phyloP scores from a whole-genome alignment of 2,113 vertebrate genomes.

The Ranitomeya variabilis region DNA sequence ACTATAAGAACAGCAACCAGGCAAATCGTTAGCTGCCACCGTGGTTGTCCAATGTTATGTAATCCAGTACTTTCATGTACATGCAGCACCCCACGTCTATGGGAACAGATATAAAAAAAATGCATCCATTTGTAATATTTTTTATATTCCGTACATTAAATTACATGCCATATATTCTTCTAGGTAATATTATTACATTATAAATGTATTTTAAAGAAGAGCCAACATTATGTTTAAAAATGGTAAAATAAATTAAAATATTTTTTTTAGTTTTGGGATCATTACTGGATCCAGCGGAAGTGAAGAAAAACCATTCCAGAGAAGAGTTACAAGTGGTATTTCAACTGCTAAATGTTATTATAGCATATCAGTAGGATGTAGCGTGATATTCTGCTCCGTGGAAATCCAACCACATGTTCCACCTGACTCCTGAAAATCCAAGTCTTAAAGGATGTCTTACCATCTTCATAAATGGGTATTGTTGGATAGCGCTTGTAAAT shows the following conservation, averaged over 20 bases:
- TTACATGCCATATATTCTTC: not conserved
- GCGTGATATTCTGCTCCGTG: too few species aligned
- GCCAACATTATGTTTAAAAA: not conserved
- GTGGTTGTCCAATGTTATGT: conserved; percentile 85
- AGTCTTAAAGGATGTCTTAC: too few species aligned
- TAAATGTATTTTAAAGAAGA: not conserved
- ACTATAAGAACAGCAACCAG: conserved; percentile 87
- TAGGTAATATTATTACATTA: not conserved
- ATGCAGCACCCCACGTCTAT: conserved; percentile 87
- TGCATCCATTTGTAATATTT: not conserved
- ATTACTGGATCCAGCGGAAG: not conserved
- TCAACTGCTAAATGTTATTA: too few species aligned
- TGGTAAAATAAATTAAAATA: too few species aligned
- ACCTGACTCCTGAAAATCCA: too few species aligned
- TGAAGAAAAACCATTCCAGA: not conserved
- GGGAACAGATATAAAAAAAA: conserved; percentile 13
- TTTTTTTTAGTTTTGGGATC: not conserved
- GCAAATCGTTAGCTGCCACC: conserved; percentile 89
- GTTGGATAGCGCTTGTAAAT: too few species aligned
- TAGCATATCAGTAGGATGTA: too few species aligned
- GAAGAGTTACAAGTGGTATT: not conserved
- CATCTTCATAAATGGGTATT: too few species aligned
- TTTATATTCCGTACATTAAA: not conserved
- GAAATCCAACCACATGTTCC: too few species aligned
- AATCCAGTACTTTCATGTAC: conserved; percentile 91